Evolutionary conservation across 2,888 invertebrate species (phyloP).

Genomic region (Mythimna ferrago): DNA sequence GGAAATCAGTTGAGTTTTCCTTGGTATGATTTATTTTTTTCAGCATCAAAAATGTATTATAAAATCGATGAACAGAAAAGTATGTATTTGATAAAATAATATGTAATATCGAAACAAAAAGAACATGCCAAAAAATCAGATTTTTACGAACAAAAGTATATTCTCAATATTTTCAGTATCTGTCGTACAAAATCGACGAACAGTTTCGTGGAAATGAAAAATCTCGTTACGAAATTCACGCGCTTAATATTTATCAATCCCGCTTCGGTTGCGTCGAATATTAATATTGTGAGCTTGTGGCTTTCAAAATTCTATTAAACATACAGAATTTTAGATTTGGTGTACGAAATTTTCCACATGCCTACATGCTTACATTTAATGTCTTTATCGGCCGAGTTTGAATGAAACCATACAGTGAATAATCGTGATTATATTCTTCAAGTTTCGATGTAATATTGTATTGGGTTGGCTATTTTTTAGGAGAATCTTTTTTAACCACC

Average conservation of each 20-base stretch:
- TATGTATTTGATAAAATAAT: not conserved
- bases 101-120: not conserved
- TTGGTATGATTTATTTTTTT: not conserved
- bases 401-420: not conserved
- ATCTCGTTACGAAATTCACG: constrained; percentile 57
- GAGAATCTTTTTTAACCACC: too few species aligned
- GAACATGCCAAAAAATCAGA: not conserved
- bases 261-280: constrained; percentile 22
- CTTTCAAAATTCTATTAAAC: constrained; percentile 1
- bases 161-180: constrained; percentile 9
- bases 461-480: too few species aligned
- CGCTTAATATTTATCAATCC: constrained; percentile 34
- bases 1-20: not conserved
- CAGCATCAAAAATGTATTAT: too few species aligned
- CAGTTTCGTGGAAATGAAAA: constrained; percentile 50
- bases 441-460: too few species aligned
- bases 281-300: constrained; percentile 23
- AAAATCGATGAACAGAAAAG: not conserved
- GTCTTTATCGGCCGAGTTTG: not conserved
- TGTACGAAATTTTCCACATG: not conserved
- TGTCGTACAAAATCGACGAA: constrained; percentile 18
- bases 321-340: constrained; percentile 7
- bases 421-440: not conserved
- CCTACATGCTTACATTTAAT: too few species aligned
- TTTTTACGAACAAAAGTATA: constrained; percentile 21